Evolutionary conservation across 2,797 vertebrate species (phyloP), one percentile per base, ranked within the genome.

Genomic region (Thripadectes ignobilis): DNA sequence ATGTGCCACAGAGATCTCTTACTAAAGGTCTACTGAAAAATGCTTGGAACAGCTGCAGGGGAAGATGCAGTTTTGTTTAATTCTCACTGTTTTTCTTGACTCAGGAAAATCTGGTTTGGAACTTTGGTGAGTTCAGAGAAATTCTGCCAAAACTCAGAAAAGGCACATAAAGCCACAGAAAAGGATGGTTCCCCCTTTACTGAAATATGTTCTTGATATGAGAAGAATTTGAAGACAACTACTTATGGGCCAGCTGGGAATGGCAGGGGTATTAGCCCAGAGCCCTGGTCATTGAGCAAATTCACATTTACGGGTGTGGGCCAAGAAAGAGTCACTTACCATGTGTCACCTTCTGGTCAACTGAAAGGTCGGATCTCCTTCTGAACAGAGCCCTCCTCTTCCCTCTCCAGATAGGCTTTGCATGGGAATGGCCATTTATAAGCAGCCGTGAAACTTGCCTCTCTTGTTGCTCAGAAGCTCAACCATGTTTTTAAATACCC

Each of bases 181-280:
- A 41, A 9, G 3, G 45, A 23, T 29, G 17, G 3, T 39, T 78
- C 14, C 9, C 3, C 6, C 22, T 75, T 75, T 63, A 30, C 10
- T 46, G 58, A 81, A 84, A 68, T 38, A 81, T 0, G 0, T 3
- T 61, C 8, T 27, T 61, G 51, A 49, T 51, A 34, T 29, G 51
- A 77, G 67, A 86, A 84, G 39, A 67, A 45, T 66, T 72, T 81
- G 51, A 92, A 65, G 27, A n/a, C 30, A 49, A 17, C 39, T 58
- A 17, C 13, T 74, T 73, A 14, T 7, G 26, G 24, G 38, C 10
- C 57, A 26, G 7, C 20, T 1, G 7, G 12, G 12, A 7, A 14
- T 62, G 45, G 24, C 34, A 62, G 29, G 0, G 0, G 29, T 23
- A 19, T n/a, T 32, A 83, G 19, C 26, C n/a, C 69, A 71, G 36